phyloP scores from a whole-genome alignment of 2,888 invertebrate species.

The Lordiphosa andalusiaca region DNA sequence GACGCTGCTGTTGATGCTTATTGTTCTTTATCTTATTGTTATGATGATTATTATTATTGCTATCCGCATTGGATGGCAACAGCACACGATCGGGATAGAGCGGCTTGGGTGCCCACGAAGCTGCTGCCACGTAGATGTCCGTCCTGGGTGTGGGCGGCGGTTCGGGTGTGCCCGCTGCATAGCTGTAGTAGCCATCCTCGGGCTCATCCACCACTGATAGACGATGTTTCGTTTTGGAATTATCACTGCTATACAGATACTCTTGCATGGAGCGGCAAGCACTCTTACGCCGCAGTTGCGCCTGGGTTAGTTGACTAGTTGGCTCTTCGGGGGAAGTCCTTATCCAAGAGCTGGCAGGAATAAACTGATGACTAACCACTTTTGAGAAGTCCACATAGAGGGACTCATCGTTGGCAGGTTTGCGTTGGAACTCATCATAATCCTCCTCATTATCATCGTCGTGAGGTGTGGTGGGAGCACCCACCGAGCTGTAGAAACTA shows the following conservation, averaged over 20 bases:
- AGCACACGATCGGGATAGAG: conserved; percentile 77
- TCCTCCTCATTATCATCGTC: conserved; percentile 54
- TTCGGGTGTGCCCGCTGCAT: conserved; percentile 75
- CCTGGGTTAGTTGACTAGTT: conserved; percentile 50
- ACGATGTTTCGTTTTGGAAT: conserved; percentile 53
- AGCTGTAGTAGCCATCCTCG: conserved; percentile 76
- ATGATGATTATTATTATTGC: conserved; percentile 56
- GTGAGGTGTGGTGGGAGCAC: conserved; percentile 58
- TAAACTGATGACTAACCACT: conserved; percentile 68
- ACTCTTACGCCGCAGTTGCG: conserved; percentile 58
- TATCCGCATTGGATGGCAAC: conserved; percentile 49
- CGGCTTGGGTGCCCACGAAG: conserved; percentile 89
- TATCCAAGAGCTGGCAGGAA: conserved; percentile 70
- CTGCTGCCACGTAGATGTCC: conserved; percentile 86
- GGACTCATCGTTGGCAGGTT: conserved; percentile 79
- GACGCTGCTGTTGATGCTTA: conserved; percentile 38
- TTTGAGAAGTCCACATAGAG: conserved; percentile 81
- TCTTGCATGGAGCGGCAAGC: conserved; percentile 75
- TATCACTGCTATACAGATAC: conserved; percentile 72
- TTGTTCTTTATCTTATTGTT: conserved; percentile 11
- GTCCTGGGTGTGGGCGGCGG: conserved; percentile 80
- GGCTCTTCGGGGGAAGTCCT: conserved; percentile 48
- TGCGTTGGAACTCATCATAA: conserved; percentile 79
- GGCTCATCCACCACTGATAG: conserved; percentile 63
- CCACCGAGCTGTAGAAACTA: conserved; percentile 78